phyloP scores from a whole-genome alignment of 1,140 invertebrate genomes.

The Heliconius melpomene region DNA sequence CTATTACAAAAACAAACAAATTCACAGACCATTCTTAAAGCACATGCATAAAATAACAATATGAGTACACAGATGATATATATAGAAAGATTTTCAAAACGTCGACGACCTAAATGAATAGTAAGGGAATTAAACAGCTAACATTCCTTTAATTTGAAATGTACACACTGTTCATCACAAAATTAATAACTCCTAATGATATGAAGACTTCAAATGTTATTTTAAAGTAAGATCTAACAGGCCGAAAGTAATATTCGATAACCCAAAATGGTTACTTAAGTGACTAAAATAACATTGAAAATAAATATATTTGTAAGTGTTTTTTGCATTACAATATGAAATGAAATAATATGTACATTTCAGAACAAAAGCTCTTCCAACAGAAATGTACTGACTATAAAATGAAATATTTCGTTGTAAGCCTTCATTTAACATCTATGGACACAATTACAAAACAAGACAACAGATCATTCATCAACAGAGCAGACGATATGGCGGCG shows the following conservation, averaged over 20 bases:
- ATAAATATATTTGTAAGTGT: too few species aligned
- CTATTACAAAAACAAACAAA: not conserved
- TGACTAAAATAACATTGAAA: too few species aligned
- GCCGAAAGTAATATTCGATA: too few species aligned
- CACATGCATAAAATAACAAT: not conserved
- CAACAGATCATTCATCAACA: conserved; percentile 18
- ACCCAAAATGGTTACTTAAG: too few species aligned
- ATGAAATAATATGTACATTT: not conserved
- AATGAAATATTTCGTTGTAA: not conserved
- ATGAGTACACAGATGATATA: not conserved
- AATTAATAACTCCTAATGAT: too few species aligned
- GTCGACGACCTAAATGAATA: not conserved
- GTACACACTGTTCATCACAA: not conserved
- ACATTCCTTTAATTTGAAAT: conserved; percentile 2
- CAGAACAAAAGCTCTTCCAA: not conserved
- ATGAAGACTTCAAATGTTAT: too few species aligned
- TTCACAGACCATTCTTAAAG: not conserved
- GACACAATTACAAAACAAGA: conserved; percentile 1
- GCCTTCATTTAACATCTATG: conserved; percentile 6
- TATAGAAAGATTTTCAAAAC: not conserved
- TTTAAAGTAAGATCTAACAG: too few species aligned
- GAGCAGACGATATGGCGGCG: conserved; percentile 2
- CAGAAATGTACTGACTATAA: not conserved
- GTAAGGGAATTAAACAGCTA: not conserved
- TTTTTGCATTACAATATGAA: not conserved